phyloP scores from a whole-genome alignment of 2,888 invertebrate species.

The Agonopterix heracliana region DNA sequence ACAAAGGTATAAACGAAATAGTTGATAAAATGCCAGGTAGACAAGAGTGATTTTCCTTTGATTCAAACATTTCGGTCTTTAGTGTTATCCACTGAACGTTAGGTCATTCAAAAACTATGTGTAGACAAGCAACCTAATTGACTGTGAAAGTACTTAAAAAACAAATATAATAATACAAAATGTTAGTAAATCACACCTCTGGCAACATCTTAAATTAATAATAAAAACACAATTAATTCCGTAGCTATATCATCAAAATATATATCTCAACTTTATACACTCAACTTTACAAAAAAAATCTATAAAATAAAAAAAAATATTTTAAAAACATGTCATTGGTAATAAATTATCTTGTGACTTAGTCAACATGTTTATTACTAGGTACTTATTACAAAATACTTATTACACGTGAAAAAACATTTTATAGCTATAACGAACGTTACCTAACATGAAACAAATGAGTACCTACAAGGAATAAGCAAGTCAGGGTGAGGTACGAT shows the following conservation, averaged over 20 bases:
- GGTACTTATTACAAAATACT: slow-evolving; percentile 25
- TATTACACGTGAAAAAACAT: slow-evolving; percentile 34
- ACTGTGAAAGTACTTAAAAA: not conserved
- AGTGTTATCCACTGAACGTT: too few species aligned
- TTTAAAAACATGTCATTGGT: slow-evolving; percentile 74
- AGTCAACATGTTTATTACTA: slow-evolving; percentile 63
- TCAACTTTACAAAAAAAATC: slow-evolving; percentile 53
- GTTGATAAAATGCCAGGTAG: too few species aligned
- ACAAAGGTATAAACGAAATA: too few species aligned
- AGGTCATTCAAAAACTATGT: too few species aligned
- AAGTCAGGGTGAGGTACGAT: slow-evolving; percentile 51
- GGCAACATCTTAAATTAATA: slow-evolving; percentile 49
- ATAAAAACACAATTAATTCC: slow-evolving; percentile 42
- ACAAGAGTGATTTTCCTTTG: too few species aligned
- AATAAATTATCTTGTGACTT: slow-evolving; percentile 75
- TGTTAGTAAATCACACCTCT: slow-evolving; percentile 64
- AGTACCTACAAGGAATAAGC: slow-evolving; percentile 35
- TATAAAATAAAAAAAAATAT: slow-evolving; percentile 45
- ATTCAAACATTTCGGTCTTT: too few species aligned
- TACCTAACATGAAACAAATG: slow-evolving; percentile 25
- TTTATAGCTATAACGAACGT: slow-evolving; percentile 29
- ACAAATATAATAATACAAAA: slow-evolving; percentile 36
- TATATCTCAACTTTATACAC: slow-evolving; percentile 58
- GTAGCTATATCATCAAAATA: slow-evolving; percentile 45
- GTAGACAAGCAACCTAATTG: too few species aligned